phyloP scores from a whole-genome alignment of 53 echinoderm and acorn worm species.

The Echinometra lucunter region DNA sequence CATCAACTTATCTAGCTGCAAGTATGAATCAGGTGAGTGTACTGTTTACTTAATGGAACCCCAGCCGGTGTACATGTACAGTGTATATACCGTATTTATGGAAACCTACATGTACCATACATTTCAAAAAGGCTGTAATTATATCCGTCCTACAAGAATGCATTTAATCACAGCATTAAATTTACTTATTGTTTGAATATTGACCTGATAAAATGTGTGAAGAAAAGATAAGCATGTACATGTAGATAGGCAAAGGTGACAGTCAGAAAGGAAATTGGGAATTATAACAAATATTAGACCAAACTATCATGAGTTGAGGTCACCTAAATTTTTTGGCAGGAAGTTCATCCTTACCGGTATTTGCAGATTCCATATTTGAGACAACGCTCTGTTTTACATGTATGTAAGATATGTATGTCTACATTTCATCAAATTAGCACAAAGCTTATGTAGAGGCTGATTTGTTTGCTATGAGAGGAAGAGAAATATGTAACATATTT shows the following conservation, averaged over 20 bases:
- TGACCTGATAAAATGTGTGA: neutral
- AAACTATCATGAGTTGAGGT: neutral
- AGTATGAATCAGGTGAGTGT: conserved; percentile 93
- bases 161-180: neutral
- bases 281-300: neutral
- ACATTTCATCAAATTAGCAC: neutral
- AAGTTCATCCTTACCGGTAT: neutral
- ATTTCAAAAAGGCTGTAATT: no score
- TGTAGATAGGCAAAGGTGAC: neutral
- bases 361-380: neutral
- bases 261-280: neutral
- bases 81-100: neutral
- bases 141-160: neutral
- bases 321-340: neutral
- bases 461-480: no score
- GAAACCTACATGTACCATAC: neutral
- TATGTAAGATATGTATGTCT: neutral
- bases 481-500: no score
- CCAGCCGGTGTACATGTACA: neutral
- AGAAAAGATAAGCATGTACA: neutral
- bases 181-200: neutral
- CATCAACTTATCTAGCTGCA: conserved; percentile 91
- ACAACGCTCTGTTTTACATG: neutral
- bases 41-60: neutral
- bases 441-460: neutral